Evolutionary conservation across 2,888 invertebrate genomes (phyloP), one percentile per base, ranked within the genome.

Genomic region (Oscheius myriophilus): DNA sequence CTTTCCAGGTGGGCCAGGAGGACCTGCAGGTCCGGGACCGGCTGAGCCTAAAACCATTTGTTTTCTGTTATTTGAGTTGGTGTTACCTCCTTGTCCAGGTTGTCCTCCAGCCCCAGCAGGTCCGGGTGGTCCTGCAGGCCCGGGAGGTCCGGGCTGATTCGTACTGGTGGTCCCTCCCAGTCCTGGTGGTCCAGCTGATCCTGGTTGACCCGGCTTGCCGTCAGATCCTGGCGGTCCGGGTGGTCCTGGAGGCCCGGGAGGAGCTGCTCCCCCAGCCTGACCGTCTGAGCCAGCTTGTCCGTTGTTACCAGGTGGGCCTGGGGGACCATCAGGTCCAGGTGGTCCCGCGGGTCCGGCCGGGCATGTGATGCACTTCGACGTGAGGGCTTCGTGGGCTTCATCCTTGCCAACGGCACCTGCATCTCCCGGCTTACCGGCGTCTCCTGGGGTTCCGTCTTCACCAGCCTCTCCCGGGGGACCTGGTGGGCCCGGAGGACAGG

Each of bases 351-450:
- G 49, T 12, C 61, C 61, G 18, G 46, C 49, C 2, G 61, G 61
- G 18, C 61, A 61, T 1, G 18, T 33, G 53, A 45, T 61, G 11
- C 21, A 18, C 42, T 57, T 57, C 1, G 25, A 46, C n/a, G 54
- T 54, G 33, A 54, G 25, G 9, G 25, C 54, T 9, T 25, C 46
- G 18, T 46, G 46, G 4, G 46, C 12, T 11, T 61, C 61, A n/a
- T 49, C 61, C 18, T 25, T 46, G 26, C 61, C 61, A 11, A 33
- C 49, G 18, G 53, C 65, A 25, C 61, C 55, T 9, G 54, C 61
- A 61, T 54, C 65, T 61, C 71, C 71, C 25, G 71, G 71, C 51
- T 67, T 67, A 33, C 71, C 71, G 33, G 57, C 59, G 21, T 68
- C 65, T 51, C 71, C 72, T 42, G 69, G 66, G 3, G 51, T 23